A percentile compares a stretch with the other conserved stretches of the same genome.
These are phyloP conservation scores for Neosilurus mollespiculum DNA, from an alignment of 2,797 vertebrate species.

Conservation along the genomic window DNA sequence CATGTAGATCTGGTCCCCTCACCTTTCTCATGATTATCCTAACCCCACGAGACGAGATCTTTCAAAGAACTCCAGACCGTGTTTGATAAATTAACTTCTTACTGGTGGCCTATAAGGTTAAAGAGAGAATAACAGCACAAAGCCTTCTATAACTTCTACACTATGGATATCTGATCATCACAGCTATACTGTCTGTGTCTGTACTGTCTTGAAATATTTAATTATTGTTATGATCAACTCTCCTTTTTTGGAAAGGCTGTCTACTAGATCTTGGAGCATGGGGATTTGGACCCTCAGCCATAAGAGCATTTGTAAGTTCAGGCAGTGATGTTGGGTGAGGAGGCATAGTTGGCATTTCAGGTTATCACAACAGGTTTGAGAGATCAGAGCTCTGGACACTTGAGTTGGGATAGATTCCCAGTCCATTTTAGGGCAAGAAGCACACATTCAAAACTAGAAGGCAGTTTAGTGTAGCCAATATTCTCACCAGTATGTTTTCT, in stretches of 20 bases:
- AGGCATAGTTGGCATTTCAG: background rate
- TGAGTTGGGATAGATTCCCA: background rate
- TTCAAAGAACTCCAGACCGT: too few species aligned
- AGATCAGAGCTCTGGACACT: background rate
- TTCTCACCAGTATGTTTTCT: background rate
- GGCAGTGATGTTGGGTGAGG: background rate
- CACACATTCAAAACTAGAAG: background rate
- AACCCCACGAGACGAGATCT: too few species aligned
- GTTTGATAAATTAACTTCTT: too few species aligned
- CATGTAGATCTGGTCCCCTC: too few species aligned
- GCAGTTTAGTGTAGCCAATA: background rate
- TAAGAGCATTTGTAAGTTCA: background rate
- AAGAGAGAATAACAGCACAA: background rate
- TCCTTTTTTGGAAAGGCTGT: background rate
- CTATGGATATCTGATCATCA: background rate
- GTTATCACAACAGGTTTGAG: background rate
- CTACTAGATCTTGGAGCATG: background rate
- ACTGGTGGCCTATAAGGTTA: background rate
- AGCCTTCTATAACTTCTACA: background rate
- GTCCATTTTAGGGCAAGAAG: background rate
- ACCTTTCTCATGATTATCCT: too few species aligned
- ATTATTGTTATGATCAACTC: background rate
- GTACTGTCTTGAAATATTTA: background rate
- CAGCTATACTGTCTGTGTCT: background rate
- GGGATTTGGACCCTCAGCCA: background rate